phyloP scores from a whole-genome alignment of 2,797 vertebrate species.

The Toxotes lorentzi region DNA sequence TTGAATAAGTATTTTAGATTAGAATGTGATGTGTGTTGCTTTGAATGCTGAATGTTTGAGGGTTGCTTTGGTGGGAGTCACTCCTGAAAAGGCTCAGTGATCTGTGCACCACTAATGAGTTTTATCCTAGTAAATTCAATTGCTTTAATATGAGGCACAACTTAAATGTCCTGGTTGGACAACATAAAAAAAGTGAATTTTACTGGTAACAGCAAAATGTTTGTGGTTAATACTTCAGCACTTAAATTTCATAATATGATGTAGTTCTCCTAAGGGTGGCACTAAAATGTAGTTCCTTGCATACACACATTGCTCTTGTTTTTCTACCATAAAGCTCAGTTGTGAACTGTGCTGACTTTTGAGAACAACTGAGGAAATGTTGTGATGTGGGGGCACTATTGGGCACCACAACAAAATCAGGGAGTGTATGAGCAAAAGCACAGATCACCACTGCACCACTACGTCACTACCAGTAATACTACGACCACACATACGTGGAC shows the following conservation, averaged over 20 bases:
- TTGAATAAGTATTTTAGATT: neutral
- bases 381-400: slow-evolving; percentile 40
- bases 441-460: slow-evolving; percentile 68
- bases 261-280: neutral
- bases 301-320: neutral
- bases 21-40: too few relatives aligned
- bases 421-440: slow-evolving; percentile 55
- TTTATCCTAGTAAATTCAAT: neutral
- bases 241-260: neutral
- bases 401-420: slow-evolving; percentile 40
- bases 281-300: neutral
- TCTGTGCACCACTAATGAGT: neutral
- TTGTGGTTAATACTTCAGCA: neutral
- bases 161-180: neutral
- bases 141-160: neutral
- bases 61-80: neutral
- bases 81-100: neutral
- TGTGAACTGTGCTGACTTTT: slow-evolving; percentile 19
- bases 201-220: neutral
- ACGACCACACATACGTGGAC: neutral
- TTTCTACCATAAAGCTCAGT: neutral
- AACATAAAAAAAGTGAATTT: neutral
- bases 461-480: slow-evolving; percentile 58
- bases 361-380: slow-evolving; percentile 17
- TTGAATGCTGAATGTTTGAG: too few relatives aligned